phyloP scores from a whole-genome alignment of 2,888 invertebrate species.

The Hyposoter dolosus region DNA sequence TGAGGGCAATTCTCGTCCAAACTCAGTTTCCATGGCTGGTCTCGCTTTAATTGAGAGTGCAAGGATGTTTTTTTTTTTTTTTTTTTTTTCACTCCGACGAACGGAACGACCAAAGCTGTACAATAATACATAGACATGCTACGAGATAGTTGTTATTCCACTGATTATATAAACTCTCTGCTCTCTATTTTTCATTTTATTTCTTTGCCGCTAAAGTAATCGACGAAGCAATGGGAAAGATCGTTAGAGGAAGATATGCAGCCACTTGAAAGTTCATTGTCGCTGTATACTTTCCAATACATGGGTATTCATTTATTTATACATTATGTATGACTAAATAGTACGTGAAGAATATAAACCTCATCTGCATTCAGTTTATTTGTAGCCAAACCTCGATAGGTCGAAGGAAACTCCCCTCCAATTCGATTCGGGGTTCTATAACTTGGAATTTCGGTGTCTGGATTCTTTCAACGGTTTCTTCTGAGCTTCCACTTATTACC shows the following conservation, averaged over 20 bases:
- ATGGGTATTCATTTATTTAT: background rate
- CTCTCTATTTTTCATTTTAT: background rate
- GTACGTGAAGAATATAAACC: conserved; percentile 7
- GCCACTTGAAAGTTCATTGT: background rate
- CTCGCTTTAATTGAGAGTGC: conserved; percentile 77
- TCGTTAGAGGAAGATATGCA: background rate
- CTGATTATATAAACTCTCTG: conserved; percentile 25
- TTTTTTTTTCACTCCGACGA: conserved; percentile 6
- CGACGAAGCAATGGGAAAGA: conserved; percentile 29
- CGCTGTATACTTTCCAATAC: background rate
- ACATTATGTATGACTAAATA: background rate
- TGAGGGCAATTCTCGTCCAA: conserved; percentile 19
- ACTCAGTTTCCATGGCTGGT: conserved; percentile 43
- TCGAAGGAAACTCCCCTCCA: background rate
- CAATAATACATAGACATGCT: conserved; percentile 59
- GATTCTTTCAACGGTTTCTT: background rate
- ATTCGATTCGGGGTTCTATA: background rate
- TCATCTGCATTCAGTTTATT: background rate
- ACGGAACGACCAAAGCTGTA: conserved; percentile 19
- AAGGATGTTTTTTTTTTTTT: conserved; percentile 69
- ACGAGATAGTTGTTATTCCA: conserved; percentile 41
- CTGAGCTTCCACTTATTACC: background rate
- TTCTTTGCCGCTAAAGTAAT: conserved; percentile 29
- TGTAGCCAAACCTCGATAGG: background rate
- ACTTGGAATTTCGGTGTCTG: background rate